Conservation (phyloP, 2,888 invertebrate genomes). For the Drosophila barbarae region DNA sequence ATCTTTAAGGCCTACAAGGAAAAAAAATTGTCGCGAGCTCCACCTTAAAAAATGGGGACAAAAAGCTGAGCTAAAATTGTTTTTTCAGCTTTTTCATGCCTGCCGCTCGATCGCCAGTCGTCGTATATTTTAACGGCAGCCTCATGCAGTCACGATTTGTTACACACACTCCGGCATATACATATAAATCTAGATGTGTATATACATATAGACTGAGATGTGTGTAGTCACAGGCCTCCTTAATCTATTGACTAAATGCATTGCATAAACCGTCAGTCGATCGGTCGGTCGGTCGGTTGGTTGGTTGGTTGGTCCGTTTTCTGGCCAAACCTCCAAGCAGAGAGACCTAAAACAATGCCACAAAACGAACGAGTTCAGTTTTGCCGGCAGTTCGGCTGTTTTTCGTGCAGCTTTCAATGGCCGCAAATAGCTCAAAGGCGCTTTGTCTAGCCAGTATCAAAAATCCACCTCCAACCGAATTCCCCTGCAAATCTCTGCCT, state of each 20-base stretch:
- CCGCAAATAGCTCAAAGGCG: constrained; percentile 67
- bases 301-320: constrained; percentile 3
- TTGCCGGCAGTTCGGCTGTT: constrained; percentile 33
- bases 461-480: constrained; percentile 7
- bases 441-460: constrained; percentile 52
- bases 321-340: constrained; percentile 59
- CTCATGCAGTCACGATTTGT: constrained; percentile 72
- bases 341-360: constrained; percentile 63
- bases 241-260: constrained; percentile 73
- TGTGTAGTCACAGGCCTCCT: constrained; percentile 49
- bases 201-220: constrained; percentile 7
- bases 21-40: constrained; percentile 54
- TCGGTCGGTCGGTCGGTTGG: neutral
- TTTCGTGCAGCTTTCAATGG: constrained; percentile 49
- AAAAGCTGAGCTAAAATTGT: constrained; percentile 23
- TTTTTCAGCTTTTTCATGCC: constrained; percentile 42
- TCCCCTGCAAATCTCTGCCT: neutral
- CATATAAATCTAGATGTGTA: constrained; percentile 38
- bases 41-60: constrained; percentile 59
- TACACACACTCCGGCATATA: constrained; percentile 41
- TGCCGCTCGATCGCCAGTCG: constrained; percentile 46
- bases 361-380: constrained; percentile 52
- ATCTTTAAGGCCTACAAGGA: constrained; percentile 14
- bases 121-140: constrained; percentile 67
- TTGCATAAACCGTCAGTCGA: constrained; percentile 62